These are phyloP conservation scores for Cheilosia urbana DNA, from an alignment of 2,888 invertebrate genomes.

Conservation along the genomic window DNA sequence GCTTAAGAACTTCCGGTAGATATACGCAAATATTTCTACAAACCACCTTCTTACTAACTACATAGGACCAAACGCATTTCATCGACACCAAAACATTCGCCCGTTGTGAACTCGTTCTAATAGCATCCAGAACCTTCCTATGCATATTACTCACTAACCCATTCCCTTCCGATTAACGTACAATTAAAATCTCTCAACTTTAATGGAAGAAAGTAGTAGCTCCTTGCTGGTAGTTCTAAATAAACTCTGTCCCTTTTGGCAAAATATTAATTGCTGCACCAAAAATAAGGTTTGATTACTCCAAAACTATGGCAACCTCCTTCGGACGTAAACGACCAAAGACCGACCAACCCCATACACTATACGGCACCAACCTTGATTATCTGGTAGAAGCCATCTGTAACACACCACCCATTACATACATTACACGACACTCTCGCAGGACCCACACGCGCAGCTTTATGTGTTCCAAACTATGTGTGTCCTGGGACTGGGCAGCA, in stretches of 20 bases:
- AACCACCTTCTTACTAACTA: no score
- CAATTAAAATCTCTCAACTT: not conserved
- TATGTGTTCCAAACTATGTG: not conserved
- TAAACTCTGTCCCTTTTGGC: constrained; percentile 9
- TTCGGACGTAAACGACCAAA: constrained; percentile 13
- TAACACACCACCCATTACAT: constrained; percentile 52
- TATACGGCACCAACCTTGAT: constrained; percentile 39
- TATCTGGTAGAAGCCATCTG: constrained; percentile 50
- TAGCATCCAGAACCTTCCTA: no score
- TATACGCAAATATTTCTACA: no score
- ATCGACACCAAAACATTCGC: no score
- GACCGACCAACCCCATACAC: constrained; percentile 3
- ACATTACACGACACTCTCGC: not conserved
- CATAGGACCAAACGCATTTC: no score
- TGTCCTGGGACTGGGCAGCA: not conserved
- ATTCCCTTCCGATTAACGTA: not conserved
- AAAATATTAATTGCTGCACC: constrained; percentile 36
- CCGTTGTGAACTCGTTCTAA: no score
- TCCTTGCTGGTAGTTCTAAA: constrained; percentile 6
- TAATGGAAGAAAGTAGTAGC: constrained; percentile 18
- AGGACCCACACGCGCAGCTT: constrained; percentile 33
- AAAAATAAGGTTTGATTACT: constrained; percentile 37
- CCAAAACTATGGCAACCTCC: not conserved
- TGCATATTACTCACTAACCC: not conserved
- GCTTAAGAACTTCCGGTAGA: no score